Evolutionary conservation across 2,888 invertebrate genomes (phyloP).

Genomic region (Atrina japonica): DNA sequence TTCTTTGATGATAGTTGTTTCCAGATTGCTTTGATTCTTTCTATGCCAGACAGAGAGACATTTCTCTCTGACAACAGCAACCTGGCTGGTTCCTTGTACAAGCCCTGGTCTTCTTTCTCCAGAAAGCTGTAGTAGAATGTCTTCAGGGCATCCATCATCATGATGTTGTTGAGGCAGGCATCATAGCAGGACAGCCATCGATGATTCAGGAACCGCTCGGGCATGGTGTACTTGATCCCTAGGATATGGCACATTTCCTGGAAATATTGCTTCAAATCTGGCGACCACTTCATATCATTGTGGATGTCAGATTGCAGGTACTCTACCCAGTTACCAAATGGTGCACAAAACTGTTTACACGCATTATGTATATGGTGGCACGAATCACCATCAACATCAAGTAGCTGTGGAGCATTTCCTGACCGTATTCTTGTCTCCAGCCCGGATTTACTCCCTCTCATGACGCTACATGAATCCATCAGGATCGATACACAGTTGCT

Average conservation of each 20-base stretch:
- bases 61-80: background rate
- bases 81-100: background rate
- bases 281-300: slow-evolving; percentile 57
- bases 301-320: slow-evolving; percentile 49
- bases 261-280: slow-evolving; percentile 44
- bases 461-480: slow-evolving; percentile 60
- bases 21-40: background rate
- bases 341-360: slow-evolving; percentile 52
- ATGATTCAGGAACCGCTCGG: slow-evolving; percentile 48
- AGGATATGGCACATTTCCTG: slow-evolving; percentile 22
- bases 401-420: slow-evolving; percentile 52
- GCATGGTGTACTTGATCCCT: slow-evolving; percentile 45
- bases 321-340: slow-evolving; percentile 50
- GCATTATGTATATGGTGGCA: slow-evolving; percentile 64
- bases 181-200: slow-evolving; percentile 57
- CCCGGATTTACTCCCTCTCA: slow-evolving; percentile 56
- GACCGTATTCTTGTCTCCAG: slow-evolving; percentile 51
- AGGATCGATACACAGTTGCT: slow-evolving; percentile 54
- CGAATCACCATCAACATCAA: slow-evolving; percentile 62
- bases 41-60: background rate
- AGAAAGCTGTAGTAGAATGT: slow-evolving; percentile 40
- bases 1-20: background rate
- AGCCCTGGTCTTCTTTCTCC: background rate
- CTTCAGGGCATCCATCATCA: slow-evolving; percentile 48
- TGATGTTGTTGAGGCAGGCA: slow-evolving; percentile 40